Base-by-base conservation (phyloP, 2,888 invertebrate genomes). In the Lycaena phlaeas region DNA sequence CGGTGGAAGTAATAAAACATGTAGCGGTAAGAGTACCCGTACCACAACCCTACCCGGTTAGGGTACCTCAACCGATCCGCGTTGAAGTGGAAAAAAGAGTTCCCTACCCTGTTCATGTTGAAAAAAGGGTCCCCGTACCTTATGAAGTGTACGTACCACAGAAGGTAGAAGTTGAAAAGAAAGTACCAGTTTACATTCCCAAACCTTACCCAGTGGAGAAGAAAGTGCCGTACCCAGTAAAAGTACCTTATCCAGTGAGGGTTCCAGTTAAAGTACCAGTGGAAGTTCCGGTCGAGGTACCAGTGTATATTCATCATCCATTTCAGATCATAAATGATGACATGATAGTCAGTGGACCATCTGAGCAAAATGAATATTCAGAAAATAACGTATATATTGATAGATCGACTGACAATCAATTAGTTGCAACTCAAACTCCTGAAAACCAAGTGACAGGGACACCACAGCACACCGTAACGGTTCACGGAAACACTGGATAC, bases 41-140 rank as follows among this genome's bases (percentile, higher is more conserved):
- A 22, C 79, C 74, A 2, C 71, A 81, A 52, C 87, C 88, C 1
- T 86, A 85, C 53, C 76, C 87, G 6, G 76, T 88, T 5, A 82
- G 74, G 57, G 78, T 87, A 1, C 86, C 84, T 10, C 67, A 85
- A 44, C 87, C 87, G 1, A 79, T 86, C 52, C 81, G 84, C 2
- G 78, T 85, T 0, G 73, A 70, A 2, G 61, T 81, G 7, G 87
- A 87, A 64, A 69, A 76, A 47, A 68, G 58, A 59, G 75, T 85
- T 15, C 81, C 79, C 1, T 76, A 77, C 51, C 78, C 76, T 1
- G 74, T 82, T 2, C 69, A 77, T 49, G 73, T 86, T 2, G 87
- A 86, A 58, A 88, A 71, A 64, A 75, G 58, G 51, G 70, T 82
- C 14, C 76, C 72, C 0, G 64, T 70, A 12, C 79, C 75, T 1